Conservation (phyloP, 1,140 invertebrate genomes). For the Hyles euphorbiae region DNA sequence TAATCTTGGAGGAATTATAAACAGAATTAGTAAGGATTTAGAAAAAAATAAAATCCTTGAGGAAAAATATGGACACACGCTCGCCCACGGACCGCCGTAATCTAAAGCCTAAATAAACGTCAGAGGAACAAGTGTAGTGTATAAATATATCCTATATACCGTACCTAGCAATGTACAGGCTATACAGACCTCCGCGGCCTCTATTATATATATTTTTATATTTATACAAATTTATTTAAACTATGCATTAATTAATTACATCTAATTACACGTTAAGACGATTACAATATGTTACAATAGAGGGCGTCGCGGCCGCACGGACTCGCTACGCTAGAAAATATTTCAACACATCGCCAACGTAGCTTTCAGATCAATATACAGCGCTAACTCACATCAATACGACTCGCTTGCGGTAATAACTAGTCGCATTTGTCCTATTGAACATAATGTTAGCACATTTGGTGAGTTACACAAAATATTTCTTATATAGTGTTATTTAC, state of each 20-base stretch:
- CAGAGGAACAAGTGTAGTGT: slow-evolving; percentile 23
- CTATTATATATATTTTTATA: slow-evolving; percentile 4
- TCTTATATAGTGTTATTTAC: too few relatives aligned
- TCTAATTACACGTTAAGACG: slow-evolving; percentile 7
- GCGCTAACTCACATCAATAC: too few relatives aligned
- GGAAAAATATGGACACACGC: not conserved
- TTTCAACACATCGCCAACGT: too few relatives aligned
- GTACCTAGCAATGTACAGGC: slow-evolving; percentile 10
- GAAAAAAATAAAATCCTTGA: too few relatives aligned
- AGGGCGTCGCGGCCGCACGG: not conserved
- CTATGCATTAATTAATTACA: slow-evolving; percentile 12
- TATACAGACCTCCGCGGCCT: not conserved
- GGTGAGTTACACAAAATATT: too few relatives aligned
- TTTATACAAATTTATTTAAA: slow-evolving; percentile 18
- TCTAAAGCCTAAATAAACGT: slow-evolving; percentile 6
- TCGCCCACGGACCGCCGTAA: not conserved
- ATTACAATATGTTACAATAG: slow-evolving; percentile 8
- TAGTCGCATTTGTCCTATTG: too few relatives aligned
- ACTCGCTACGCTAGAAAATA: too few relatives aligned
- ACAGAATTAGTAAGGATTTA: too few relatives aligned
- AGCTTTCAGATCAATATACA: too few relatives aligned
- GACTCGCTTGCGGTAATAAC: too few relatives aligned
- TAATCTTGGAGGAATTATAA: too few relatives aligned
- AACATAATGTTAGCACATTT: too few relatives aligned
- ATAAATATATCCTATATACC: slow-evolving; percentile 16